Percentiles rank a stretch among this genome's conserved stretches.
phyloP scores from a whole-genome alignment of 2,113 vertebrate species.

The Xenus cinereus region DNA sequence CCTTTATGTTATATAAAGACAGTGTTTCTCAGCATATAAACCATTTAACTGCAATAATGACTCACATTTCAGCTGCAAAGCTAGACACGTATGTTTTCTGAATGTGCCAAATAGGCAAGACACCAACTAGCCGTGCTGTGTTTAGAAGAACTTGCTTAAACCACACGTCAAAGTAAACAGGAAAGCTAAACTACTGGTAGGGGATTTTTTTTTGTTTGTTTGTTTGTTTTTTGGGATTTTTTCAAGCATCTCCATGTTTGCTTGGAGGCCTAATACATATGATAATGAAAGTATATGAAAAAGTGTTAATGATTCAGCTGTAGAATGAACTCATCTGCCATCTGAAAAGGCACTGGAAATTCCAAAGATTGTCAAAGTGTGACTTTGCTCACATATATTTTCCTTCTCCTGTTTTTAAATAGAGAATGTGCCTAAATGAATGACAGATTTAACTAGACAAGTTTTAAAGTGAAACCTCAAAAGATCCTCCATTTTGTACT shows the following conservation, averaged over 20 bases:
- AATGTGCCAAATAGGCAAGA: slow-evolving; percentile 34
- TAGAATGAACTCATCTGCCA: not conserved
- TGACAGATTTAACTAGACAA: not conserved
- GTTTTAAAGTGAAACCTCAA: not conserved
- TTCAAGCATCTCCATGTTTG: not conserved
- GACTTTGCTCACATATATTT: not conserved
- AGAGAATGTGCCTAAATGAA: not conserved
- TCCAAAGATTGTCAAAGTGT: not conserved
- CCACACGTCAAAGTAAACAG: slow-evolving; percentile 5
- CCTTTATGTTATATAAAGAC: not conserved
- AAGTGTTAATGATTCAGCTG: not conserved
- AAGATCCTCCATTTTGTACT: not conserved
- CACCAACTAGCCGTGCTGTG: not conserved
- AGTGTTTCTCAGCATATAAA: not conserved
- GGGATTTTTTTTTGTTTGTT: not conserved
- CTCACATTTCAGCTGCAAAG: slow-evolving; percentile 41
- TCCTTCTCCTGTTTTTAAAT: not conserved
- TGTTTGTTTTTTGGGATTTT: not conserved
- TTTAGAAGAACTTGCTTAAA: slow-evolving; percentile 16
- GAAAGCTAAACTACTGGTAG: not conserved
- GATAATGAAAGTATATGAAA: not conserved
- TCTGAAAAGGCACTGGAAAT: not conserved
- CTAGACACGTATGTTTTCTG: slow-evolving; percentile 19
- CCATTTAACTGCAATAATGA: slow-evolving; percentile 11
- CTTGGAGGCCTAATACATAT: not conserved